Percentiles rank a stretch among this genome's conserved stretches.
Conservation (phyloP, 2,888 invertebrate species). For the Drosophila maculinotata region DNA sequence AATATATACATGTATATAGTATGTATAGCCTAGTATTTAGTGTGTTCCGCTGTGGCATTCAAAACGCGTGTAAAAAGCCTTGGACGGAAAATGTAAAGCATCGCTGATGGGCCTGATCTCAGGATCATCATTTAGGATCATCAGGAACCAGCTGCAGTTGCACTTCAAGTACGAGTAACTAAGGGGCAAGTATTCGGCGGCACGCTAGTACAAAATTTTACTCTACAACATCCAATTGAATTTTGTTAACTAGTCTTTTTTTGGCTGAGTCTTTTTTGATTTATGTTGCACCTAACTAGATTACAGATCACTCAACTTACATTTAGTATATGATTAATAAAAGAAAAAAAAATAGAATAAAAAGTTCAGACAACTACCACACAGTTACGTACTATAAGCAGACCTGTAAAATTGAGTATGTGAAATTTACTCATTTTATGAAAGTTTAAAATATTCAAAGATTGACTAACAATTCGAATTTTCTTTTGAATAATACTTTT, state of each 20-base stretch:
- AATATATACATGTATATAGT: constrained; percentile 39
- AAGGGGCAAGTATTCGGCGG: constrained; percentile 49
- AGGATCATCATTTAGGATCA: constrained; percentile 6
- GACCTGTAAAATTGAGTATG: constrained; percentile 24
- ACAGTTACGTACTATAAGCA: constrained; percentile 30
- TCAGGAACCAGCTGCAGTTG: constrained; percentile 43
- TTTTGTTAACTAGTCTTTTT: constrained; percentile 43
- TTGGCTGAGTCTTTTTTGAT: constrained; percentile 50
- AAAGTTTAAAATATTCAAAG: background rate
- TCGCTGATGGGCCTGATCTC: constrained; percentile 24
- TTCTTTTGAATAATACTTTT: constrained; percentile 1
- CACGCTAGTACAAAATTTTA: constrained; percentile 31
- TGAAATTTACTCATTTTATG: background rate
- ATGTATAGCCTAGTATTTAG: constrained; percentile 23
- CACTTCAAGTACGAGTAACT: constrained; percentile 44
- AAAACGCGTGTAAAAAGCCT: constrained; percentile 46
- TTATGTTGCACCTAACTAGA: constrained; percentile 44
- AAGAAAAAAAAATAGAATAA: constrained; percentile 15
- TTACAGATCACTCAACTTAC: constrained; percentile 51
- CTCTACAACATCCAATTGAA: constrained; percentile 18
- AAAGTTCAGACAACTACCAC: constrained; percentile 37
- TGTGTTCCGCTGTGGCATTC: constrained; percentile 40
- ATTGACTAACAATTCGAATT: too few species aligned
- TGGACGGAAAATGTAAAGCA: constrained; percentile 68
- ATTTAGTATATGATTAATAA: constrained; percentile 21